Evolutionary conservation across 2,113 vertebrate genomes (phyloP).

Genomic region (Emberiza fucata): DNA sequence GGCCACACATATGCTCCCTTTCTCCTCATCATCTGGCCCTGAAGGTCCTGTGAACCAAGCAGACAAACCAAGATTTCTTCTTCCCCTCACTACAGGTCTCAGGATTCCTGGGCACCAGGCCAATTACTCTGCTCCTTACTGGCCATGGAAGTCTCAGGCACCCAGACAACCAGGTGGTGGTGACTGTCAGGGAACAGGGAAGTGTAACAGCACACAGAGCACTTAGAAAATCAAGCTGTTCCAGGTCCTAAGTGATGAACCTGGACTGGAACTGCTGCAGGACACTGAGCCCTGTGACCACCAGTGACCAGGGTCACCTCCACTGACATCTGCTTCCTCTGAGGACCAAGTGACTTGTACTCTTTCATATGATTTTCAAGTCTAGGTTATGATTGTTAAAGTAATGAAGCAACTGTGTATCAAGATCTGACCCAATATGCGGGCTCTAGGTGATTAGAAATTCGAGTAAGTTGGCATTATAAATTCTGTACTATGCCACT

Average conservation of each 20-base stretch:
- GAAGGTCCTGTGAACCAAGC: not conserved
- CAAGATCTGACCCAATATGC: not conserved
- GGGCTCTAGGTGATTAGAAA: not conserved
- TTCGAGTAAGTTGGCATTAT: not conserved
- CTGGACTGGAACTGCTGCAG: not conserved
- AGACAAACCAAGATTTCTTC: not conserved
- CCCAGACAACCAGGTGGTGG: not conserved
- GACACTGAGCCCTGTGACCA: rapidly evolving
- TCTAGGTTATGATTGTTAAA: not conserved
- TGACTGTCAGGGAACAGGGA: not conserved
- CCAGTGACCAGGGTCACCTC: not conserved
- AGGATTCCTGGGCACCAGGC: not conserved
- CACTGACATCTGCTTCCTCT: not conserved
- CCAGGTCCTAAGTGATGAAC: not conserved
- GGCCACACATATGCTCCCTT: not conserved
- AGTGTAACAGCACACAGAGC: not conserved
- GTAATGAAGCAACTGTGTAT: not conserved
- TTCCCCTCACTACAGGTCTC: not conserved
- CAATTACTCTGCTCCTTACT: not conserved
- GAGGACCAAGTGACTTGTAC: rapidly evolving
- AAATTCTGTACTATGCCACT: not conserved
- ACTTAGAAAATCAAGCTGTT: not conserved
- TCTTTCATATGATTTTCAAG: not conserved
- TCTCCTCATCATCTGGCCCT: not conserved
- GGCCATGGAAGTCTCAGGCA: not conserved